Percentiles rank a stretch among this genome's conserved stretches.
phyloP scores from a whole-genome alignment of 2,797 vertebrate species.

The Sphaeramia orbicularis region DNA sequence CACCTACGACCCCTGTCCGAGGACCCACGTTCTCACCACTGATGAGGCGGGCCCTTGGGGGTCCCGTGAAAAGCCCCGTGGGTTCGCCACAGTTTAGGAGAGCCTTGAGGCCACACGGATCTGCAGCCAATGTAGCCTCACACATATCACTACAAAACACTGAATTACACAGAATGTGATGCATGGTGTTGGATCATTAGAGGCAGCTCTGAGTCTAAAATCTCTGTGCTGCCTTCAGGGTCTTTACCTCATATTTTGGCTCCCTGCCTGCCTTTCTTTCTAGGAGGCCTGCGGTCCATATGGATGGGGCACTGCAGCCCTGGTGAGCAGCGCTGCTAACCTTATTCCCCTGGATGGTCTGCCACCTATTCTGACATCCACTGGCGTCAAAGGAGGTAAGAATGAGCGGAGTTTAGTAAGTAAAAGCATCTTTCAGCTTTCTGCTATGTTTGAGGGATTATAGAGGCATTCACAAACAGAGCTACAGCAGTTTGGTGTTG shows the following conservation, averaged over 20 bases:
- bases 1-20: constrained; percentile 90
- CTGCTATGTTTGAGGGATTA: too few species aligned
- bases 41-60: constrained; percentile 69
- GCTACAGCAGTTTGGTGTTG: too few species aligned
- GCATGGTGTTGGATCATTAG: not conserved
- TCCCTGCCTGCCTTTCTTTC: constrained; percentile 19
- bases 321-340: constrained; percentile 94
- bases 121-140: constrained; percentile 58
- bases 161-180: not conserved
- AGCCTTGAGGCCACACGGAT: constrained; percentile 49
- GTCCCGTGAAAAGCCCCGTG: constrained; percentile 70
- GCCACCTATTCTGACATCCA: constrained; percentile 98
- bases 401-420: too few species aligned
- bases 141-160: not conserved
- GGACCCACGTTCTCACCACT: constrained; percentile 87
- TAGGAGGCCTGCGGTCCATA: constrained; percentile 85
- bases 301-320: constrained; percentile 83
- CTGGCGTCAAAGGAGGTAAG: constrained; percentile 99
- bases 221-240: not conserved
- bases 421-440: too few species aligned
- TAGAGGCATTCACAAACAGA: too few species aligned
- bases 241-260: not conserved
- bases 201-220: not conserved
- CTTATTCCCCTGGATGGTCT: constrained; percentile 96
- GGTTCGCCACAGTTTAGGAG: constrained; percentile 87